Evolutionary conservation across 2,888 invertebrate genomes (phyloP), one percentile per base, ranked within the genome.

Genomic region (Lasius fuliginosus): DNA sequence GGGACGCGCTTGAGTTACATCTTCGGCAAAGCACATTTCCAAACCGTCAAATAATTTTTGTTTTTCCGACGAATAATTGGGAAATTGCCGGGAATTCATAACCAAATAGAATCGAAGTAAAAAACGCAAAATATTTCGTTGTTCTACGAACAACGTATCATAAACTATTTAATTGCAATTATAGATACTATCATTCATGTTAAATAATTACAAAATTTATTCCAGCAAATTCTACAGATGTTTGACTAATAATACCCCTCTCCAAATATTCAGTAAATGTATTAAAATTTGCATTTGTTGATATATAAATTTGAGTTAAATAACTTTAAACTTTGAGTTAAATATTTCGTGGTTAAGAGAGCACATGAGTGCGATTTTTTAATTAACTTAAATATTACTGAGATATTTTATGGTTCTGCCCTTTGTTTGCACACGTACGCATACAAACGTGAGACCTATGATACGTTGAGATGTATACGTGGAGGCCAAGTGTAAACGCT

Each of bases 1-100:
- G 40, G 64, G 62, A 62, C 74, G 74, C 65, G 74, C 67, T 65
- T 69, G 74, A 85, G 49, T 83, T 85, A 81, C 71, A 84, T 79
- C 69, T 81, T 65, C 75, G 53, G 60, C 60, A 27, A 71, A 83
- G 60, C 65, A 81, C 74, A 56, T 73, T 82, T 79, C 71, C 60
- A 60, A 71, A 62, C 33, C 71, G 73, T 1, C 79, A 71, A 81
- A 60, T 81, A 81, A 81, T 81, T 81, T 69, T 71, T 81, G 60
- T 71, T 71, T 60, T 49, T 36, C 23, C 27, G 23, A 60, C n/a
- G 73, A 71, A 36, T 60, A 71, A 81, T 36, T 33, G 15, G 18
- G 40, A 42, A 30, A 23, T 53, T 53, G 60, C n/a, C 33, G 33
- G 36, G 4, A 71, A 60, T 73, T 81, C 46, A 27, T 27, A 12